Evolutionary conservation across 1,140 invertebrate species (phyloP), one percentile per base, ranked within the genome.

Genomic region (Anastatus disparis): DNA sequence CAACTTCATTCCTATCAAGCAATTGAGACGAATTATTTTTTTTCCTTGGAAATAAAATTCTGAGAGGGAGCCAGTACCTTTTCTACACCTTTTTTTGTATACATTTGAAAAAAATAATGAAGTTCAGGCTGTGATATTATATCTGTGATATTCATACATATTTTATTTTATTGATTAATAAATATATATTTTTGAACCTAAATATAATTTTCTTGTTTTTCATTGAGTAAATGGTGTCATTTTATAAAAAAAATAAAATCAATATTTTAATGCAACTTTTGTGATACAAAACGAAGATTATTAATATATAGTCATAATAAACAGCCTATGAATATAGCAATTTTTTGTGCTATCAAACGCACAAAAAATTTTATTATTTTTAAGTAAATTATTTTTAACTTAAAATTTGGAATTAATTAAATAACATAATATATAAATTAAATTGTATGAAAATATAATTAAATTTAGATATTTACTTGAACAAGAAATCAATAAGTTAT

Each of bases 161-260:
- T 13, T 48, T 46, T 65, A 50, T 46, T 63, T 55, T 71, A 44
- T 64, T 64, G 31, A 56, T 50, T 40, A 65, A 65, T 71, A 66
- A 58, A 64, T 40, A 42, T 13, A 40, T 29, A 40, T 29, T 42
- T 26, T 35, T 50, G 15, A 65, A 71, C 2, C 3, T 56, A 50
- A 42, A 58, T 7, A 53, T 71, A 17, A 71, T 22, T 26, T 62
- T 13, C 10, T 62, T 62, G n/a, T 53, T 53, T 59, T 53, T 50
- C 15, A 46, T 55, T 55, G 13, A 35, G 50, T 1, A 55, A 2
- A 2, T 58, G 20, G 2, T 42, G 22, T 20, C 52, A 35, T 22
- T 22, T 8, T 58, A 38, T 58, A n/a, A 8, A 58, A 50, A 24
- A 24, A 24, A 8, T 50, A 50, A 50, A 26, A 9, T 64, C 27